These are phyloP conservation scores for Andricus grossulariae DNA, from an alignment of 1,140 invertebrate genomes.

Conservation along the genomic window DNA sequence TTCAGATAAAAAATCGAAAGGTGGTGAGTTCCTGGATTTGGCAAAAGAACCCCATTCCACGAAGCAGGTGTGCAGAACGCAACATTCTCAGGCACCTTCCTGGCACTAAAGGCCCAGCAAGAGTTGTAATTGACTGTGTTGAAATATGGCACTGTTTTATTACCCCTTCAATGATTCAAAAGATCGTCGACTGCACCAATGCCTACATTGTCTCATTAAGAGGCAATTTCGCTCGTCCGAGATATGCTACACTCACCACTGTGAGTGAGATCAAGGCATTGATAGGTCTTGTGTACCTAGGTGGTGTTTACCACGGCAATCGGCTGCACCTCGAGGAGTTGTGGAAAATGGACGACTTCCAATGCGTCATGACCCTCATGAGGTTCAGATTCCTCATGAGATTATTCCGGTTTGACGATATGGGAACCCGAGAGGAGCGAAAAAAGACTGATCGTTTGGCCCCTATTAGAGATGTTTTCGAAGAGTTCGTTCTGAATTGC, in stretches of 20 bases:
- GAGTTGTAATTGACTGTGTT: conserved; percentile 40
- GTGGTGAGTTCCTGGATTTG: neutral
- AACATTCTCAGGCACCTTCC: conserved; percentile 40
- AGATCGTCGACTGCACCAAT: conserved; percentile 53
- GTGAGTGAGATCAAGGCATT: conserved; percentile 73
- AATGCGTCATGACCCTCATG: conserved; percentile 71
- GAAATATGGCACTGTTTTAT: conserved; percentile 54
- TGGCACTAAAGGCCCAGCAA: conserved; percentile 44
- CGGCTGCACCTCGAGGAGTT: conserved; percentile 73
- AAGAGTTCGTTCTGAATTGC: conserved; percentile 75
- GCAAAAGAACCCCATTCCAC: neutral
- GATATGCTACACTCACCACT: conserved; percentile 60
- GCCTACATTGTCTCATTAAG: conserved; percentile 46
- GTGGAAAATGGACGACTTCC: conserved; percentile 72
- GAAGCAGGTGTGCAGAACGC: conserved; percentile 4
- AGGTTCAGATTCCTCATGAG: conserved; percentile 74
- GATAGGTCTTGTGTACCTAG: conserved; percentile 75
- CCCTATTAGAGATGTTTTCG: conserved; percentile 74
- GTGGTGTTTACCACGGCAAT: conserved; percentile 71
- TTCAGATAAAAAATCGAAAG: neutral
- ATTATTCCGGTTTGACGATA: conserved; percentile 73
- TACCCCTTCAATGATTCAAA: conserved; percentile 44
- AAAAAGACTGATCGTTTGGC: conserved; percentile 72
- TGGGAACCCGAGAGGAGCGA: conserved; percentile 60
- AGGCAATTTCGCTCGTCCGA: conserved; percentile 53